A percentile compares a stretch with the other conserved stretches of the same genome.
These are phyloP conservation scores for Coenonympha arcania DNA, from an alignment of 2,888 invertebrate species.

Conservation along the genomic window DNA sequence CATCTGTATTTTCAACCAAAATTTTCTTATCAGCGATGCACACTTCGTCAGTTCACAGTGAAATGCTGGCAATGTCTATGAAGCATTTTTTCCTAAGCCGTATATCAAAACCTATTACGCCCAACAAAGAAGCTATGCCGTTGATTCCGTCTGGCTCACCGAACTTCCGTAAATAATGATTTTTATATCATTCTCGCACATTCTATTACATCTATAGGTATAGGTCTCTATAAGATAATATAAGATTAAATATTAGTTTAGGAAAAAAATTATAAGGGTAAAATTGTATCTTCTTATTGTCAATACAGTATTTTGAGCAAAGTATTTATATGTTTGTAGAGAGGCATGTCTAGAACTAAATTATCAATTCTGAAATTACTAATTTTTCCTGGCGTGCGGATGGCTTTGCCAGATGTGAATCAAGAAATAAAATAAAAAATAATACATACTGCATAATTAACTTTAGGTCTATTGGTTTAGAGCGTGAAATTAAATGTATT, in stretches of 20 bases:
- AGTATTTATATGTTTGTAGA: too few relatives aligned
- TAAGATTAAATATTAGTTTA: neutral
- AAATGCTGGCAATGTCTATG: neutral
- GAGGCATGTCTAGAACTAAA: too few relatives aligned
- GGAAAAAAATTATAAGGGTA: neutral
- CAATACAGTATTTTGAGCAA: too few relatives aligned
- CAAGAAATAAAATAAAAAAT: too few relatives aligned
- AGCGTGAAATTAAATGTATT: too few relatives aligned
- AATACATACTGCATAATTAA: too few relatives aligned
- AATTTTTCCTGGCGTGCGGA: too few relatives aligned
- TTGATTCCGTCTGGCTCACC: constrained; percentile 3
- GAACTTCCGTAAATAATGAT: neutral
- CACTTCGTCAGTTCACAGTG: neutral
- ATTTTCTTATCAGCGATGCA: neutral
- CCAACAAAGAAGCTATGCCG: neutral
- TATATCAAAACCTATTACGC: constrained; percentile 4
- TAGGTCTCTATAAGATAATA: too few relatives aligned
- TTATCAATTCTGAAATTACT: too few relatives aligned
- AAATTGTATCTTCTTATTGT: neutral
- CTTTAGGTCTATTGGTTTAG: too few relatives aligned
- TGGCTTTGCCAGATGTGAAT: too few relatives aligned
- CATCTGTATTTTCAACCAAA: too few relatives aligned
- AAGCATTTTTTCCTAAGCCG: neutral
- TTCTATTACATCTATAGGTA: neutral
- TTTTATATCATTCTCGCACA: constrained; percentile 1